Evolutionary conservation across 2,797 vertebrate genomes (phyloP).

Genomic region (Gallinago stenura): DNA sequence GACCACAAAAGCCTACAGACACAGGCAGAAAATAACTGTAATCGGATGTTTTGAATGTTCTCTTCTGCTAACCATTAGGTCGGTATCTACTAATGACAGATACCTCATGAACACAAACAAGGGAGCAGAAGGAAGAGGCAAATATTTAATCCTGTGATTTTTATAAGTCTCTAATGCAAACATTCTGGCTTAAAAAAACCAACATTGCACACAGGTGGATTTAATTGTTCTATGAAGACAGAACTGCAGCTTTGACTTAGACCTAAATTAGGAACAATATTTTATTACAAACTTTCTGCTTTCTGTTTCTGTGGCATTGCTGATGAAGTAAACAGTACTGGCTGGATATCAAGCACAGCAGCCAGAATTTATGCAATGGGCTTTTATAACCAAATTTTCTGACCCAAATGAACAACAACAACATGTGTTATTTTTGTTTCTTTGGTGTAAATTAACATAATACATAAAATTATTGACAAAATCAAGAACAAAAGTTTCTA

Average conservation of each 20-base stretch:
- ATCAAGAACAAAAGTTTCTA: neutral
- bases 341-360: neutral
- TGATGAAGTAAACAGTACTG: neutral
- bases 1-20: neutral
- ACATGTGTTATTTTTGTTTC: rapidly evolving
- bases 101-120: neutral
- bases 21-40: neutral
- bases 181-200: neutral
- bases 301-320: neutral
- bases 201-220: neutral
- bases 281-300: neutral
- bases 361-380: neutral
- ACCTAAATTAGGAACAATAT: neutral
- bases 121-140: neutral
- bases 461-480: neutral
- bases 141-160: neutral
- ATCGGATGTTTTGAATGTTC: neutral
- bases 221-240: neutral
- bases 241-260: neutral
- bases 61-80: neutral
- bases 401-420: neutral
- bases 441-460: neutral
- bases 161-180: neutral
- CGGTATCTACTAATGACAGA: neutral
- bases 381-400: neutral